These are phyloP conservation scores for Potamilus streckersoni DNA, from an alignment of 1,140 invertebrate genomes.

Conservation along the genomic window DNA sequence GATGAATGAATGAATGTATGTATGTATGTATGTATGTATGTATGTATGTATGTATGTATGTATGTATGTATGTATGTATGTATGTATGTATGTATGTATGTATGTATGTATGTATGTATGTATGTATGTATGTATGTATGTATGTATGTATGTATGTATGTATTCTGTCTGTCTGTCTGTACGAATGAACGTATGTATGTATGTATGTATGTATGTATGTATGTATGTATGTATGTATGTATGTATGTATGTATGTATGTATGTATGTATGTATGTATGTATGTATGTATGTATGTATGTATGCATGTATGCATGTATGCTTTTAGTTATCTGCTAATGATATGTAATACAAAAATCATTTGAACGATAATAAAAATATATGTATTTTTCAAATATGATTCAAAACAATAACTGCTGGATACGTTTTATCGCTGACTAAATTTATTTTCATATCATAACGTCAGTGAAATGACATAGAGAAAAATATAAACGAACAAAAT, in stretches of 20 bases:
- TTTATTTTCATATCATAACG: no score
- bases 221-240: conserved; percentile 2
- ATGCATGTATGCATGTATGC: background rate
- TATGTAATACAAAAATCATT: background rate
- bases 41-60: conserved; percentile 15
- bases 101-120: conserved; percentile 11
- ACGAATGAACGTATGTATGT: conserved; percentile 10
- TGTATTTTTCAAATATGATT: no score
- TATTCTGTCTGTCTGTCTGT: conserved; percentile 17
- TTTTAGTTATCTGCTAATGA: no score
- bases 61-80: conserved; percentile 1
- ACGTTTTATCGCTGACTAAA: no score
- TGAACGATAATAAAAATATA: background rate
- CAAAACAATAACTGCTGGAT: no score
- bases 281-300: background rate
- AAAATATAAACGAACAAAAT: no score
- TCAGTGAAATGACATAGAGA: no score
- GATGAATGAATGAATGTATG: no score
- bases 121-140: background rate
- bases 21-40: conserved; percentile 10
- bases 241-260: conserved; percentile 8
- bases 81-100: conserved; percentile 1
- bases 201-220: no score
- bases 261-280: conserved; percentile 5
- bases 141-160: conserved; percentile 14